A percentile compares a stretch with the other conserved stretches of the same genome.
These are phyloP conservation scores for Erebia ligea DNA, from an alignment of 2,888 invertebrate species.

Conservation along the genomic window DNA sequence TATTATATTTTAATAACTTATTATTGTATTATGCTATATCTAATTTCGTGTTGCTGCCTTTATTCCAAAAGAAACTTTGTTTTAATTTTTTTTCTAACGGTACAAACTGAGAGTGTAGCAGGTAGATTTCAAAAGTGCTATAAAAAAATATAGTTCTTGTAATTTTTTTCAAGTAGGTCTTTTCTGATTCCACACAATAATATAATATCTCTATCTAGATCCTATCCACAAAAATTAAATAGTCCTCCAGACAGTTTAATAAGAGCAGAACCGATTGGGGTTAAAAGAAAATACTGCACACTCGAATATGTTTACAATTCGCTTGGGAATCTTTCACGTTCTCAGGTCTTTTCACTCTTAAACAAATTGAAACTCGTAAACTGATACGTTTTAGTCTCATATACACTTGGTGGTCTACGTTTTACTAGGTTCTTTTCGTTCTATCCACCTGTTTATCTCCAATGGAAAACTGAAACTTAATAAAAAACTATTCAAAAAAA, in stretches of 20 bases:
- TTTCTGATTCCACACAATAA: too few species aligned
- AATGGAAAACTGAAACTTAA: not conserved
- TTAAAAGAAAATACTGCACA: constrained; percentile 21
- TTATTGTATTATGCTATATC: too few species aligned
- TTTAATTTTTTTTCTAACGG: too few species aligned
- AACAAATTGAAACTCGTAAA: constrained; percentile 19
- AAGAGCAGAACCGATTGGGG: constrained; percentile 42
- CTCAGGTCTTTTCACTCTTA: constrained; percentile 4
- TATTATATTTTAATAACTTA: too few species aligned
- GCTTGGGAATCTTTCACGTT: constrained; percentile 18
- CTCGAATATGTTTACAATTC: constrained; percentile 19
- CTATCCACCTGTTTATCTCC: not conserved
- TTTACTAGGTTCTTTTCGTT: constrained; percentile 3
- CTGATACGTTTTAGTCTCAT: constrained; percentile 10
- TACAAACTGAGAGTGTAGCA: too few species aligned
- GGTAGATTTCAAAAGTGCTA: too few species aligned
- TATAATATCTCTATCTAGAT: constrained; percentile 50
- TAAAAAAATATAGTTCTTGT: too few species aligned
- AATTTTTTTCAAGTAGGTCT: too few species aligned
- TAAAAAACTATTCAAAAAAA: not conserved
- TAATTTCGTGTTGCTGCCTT: too few species aligned
- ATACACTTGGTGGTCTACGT: constrained; percentile 2
- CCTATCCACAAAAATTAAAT: constrained; percentile 70
- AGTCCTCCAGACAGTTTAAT: constrained; percentile 62
- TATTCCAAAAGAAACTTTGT: too few species aligned